phyloP scores from a whole-genome alignment of 2,888 invertebrate species.

The Drosophila kanekoi region DNA sequence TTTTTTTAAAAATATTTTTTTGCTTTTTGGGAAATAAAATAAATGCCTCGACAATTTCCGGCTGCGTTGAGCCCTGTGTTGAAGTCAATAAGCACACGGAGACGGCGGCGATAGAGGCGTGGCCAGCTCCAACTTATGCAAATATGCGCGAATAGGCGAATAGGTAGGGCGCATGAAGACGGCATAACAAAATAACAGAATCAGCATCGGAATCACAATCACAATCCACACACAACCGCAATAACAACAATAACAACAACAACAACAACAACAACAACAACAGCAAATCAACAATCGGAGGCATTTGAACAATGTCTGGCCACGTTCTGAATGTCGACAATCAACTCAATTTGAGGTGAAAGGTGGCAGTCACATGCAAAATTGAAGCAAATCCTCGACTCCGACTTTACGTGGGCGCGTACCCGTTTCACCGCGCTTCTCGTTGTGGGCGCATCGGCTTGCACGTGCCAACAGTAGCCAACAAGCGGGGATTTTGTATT shows the following conservation, averaged over 20 bases:
- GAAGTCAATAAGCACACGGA: slow-evolving; percentile 24
- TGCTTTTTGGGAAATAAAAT: slow-evolving; percentile 44
- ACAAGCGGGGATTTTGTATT: slow-evolving; percentile 53
- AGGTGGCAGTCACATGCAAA: slow-evolving; percentile 46
- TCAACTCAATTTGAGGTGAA: slow-evolving; percentile 69
- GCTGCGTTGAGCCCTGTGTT: slow-evolving; percentile 11
- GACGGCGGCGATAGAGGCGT: slow-evolving; percentile 12
- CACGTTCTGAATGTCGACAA: slow-evolving; percentile 72
- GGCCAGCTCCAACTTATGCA: slow-evolving; percentile 46
- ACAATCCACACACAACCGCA: slow-evolving; percentile 13
- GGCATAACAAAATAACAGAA: slow-evolving; percentile 45
- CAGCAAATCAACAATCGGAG: slow-evolving; percentile 36
- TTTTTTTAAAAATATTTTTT: background rate
- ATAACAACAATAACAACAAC: background rate
- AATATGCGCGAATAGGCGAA: slow-evolving; percentile 43
- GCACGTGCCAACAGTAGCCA: slow-evolving; percentile 57
- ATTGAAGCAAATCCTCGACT: slow-evolving; percentile 51
- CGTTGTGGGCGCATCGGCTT: slow-evolving; percentile 5
- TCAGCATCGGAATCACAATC: slow-evolving; percentile 33
- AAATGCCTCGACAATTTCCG: slow-evolving; percentile 39
- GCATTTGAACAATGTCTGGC: slow-evolving; percentile 54
- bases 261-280: slow-evolving; percentile 2
- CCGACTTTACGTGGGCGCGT: slow-evolving; percentile 19
- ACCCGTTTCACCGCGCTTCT: slow-evolving; percentile 1
- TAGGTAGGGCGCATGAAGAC: slow-evolving; percentile 41